Base-by-base conservation (phyloP, 2,113 vertebrate species). In the Pseudorasbora parva region DNA sequence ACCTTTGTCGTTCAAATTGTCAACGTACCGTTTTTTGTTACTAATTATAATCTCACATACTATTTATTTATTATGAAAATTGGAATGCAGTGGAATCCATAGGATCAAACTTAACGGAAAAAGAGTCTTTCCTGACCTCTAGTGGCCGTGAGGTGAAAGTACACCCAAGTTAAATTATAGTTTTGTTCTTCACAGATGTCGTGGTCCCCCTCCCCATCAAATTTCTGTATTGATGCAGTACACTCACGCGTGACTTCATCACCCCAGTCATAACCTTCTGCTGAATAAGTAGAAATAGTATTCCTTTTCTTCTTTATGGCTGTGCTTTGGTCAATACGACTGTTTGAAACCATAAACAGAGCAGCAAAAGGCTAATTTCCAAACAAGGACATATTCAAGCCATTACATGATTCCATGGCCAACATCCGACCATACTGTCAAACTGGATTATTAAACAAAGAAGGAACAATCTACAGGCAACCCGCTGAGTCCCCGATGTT, bases 61-160 rank as follows among this genome's bases (percentile, higher is more conserved):
- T 72, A 72, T 72, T 72, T 23, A 71, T 43, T 14, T 47, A 45
- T 10, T 71, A 45, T 23, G 21, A 41, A 6, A 73, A 73, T 4
- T 9, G 7, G 2, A 12, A 60, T 60, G 8, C 57, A 60, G n/a
- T 60, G 57, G 4, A n/a, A n/a, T n/a, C 30, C 1, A 33, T 41
- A 0, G 27, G 23, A 30, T 6, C 23, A n/a, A 9, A 8, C 0
- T n/a, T 37, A 4, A 30, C 19, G 25, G 33, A 41, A 51, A n/a
- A 37, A 60, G 11, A 73, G 11, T n/a, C 45, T 83, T 59, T 77
- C 72, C 88, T 87, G 88, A 57, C 84, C 77, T 83, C 86, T 81
- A 69, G 25, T 82, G 84, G 88, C 33, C 72, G 41, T 30, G 57
- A 27, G 30, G 37, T 9, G 43, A 84, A 71, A 49, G 19, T 14